Base-by-base conservation (phyloP, 2,888 invertebrate genomes). In the Epinotia nisella region DNA sequence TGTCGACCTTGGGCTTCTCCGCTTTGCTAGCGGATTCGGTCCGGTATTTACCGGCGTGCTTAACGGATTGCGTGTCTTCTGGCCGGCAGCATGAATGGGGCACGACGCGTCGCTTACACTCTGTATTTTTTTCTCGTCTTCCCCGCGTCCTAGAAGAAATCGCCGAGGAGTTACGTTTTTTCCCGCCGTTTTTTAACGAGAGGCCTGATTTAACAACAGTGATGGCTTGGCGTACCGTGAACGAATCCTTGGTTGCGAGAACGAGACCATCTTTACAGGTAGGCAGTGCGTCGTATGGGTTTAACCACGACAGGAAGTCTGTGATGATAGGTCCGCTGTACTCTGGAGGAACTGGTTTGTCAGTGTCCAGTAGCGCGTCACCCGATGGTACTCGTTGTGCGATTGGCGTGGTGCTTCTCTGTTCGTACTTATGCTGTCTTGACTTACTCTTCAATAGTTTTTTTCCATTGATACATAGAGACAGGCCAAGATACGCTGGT, bases 401-500 rank as follows among this genome's bases (percentile, higher is more conserved):
- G 55, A 85, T 67, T 21, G 89, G 88, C 3, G 85, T 87, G 11
- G 80, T 81, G 73, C 84, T 85, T 81, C 90, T 92, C 11, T 88
- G 79, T 58, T 94, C 93, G 64, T 88, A 87, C 79, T 85, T 90
- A 51, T 87, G 90, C 70, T 91, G 89, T 76, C 85, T 92, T 1
- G 29, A 49, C 9, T 78, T 77, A 88, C 94, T 93, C 80, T 92
- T 94, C 61, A 94, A 89, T 58, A 96, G 90, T 76, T 94, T 94
- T 77, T 95, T 95, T 2, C 96, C 96, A 76, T 96, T 95, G 10
- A 96, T 94, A 11, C 96, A 95, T 49, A 97, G 85, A 19, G 95
- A 96, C 78, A 96, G 94, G 0, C 97, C 97, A 76, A 97, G 94
- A 85, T 97, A 97, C 0, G 97, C 97, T 13, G 97, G 97, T 0